Conservation (phyloP, 2,888 invertebrate genomes). For the Chalcis sispes region DNA sequence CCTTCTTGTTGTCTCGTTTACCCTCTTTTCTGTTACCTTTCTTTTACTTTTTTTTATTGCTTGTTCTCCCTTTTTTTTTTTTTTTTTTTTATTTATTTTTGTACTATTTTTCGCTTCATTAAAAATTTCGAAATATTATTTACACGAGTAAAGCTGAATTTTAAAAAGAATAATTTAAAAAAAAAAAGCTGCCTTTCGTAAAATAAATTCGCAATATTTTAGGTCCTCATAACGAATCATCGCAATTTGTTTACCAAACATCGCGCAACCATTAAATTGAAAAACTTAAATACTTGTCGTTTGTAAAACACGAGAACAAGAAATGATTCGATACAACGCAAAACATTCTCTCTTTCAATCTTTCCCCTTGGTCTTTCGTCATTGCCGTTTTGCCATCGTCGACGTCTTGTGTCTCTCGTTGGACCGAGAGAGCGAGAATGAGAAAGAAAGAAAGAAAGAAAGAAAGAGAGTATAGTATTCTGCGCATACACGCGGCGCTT, state of each 20-base stretch:
- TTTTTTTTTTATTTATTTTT: not conserved
- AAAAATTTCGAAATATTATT: too few relatives aligned
- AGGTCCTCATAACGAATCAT: not conserved
- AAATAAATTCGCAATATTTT: too few relatives aligned
- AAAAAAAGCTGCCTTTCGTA: too few relatives aligned
- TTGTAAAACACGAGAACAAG: not conserved
- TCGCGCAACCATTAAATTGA: not conserved
- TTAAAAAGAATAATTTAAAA: too few relatives aligned
- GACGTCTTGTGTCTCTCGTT: too few relatives aligned
- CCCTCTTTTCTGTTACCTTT: not conserved
- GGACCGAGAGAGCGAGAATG: too few relatives aligned
- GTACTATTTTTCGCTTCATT: not conserved
- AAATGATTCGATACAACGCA: not conserved
- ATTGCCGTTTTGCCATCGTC: not conserved
- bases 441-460: too few relatives aligned
- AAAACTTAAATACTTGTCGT: not conserved
- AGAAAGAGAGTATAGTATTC: not conserved
- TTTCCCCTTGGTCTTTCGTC: conserved; percentile 15
- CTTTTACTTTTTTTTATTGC: not conserved
- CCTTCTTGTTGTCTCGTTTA: too few relatives aligned
- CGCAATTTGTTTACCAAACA: not conserved
- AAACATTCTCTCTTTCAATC: conserved; percentile 11
- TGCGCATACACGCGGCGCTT: not conserved
- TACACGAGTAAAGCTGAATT: too few relatives aligned
- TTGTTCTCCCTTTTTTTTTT: not conserved